Evolutionary conservation across 1,140 invertebrate genomes (phyloP), one percentile per base, ranked within the genome.

Genomic region (Drosophila aff.): DNA sequence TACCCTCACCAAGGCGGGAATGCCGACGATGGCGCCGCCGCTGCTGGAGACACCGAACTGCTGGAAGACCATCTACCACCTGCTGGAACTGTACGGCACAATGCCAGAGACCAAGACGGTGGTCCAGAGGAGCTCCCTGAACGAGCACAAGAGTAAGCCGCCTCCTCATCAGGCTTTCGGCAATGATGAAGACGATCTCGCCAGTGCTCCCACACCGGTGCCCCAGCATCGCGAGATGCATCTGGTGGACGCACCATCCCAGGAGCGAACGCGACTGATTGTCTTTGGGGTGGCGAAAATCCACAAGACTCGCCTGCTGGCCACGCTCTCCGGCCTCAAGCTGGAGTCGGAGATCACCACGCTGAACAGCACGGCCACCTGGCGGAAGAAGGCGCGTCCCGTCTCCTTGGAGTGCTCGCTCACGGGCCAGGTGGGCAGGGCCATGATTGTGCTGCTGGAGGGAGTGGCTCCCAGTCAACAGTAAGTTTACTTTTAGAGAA

Each of bases 21-120:
- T 80, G 72, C 77, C 65, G 13, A 55, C 69, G 28, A 28, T 86
- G 50, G 73, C 74, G 0, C 81, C 87, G 0, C n/a, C 87, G 0
- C n/a, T 92, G 40, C 18, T 92, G 33, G 92, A 91, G 65, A 96
- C 96, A 2, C 97, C 97, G 15, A 95, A 96, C 76, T 99, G 98
- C 91, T 99, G 98, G 98, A 96, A 97, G 91, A 99, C 97, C 8
- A 96, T 99, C 74, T 99, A 98, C 92, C 96, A 98, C 92, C 94
- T 99, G 18, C 93, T 99, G 40, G 97, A 99, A 86, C 93, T 99
- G 23, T 99, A 99, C 92, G 97, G 98, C 4, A 98, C 97, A 18
- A 97, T 98, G 95, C 98, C 98, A 0, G 98, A 99, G 90, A 97
- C 97, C 0, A 98, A 99, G 93, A 99, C 97, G 1, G 83, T 86